A percentile compares a stretch with the other conserved stretches of the same genome.
Evolutionary conservation across 2,888 invertebrate genomes (phyloP).

Genomic region (Thalpophila matura): DNA sequence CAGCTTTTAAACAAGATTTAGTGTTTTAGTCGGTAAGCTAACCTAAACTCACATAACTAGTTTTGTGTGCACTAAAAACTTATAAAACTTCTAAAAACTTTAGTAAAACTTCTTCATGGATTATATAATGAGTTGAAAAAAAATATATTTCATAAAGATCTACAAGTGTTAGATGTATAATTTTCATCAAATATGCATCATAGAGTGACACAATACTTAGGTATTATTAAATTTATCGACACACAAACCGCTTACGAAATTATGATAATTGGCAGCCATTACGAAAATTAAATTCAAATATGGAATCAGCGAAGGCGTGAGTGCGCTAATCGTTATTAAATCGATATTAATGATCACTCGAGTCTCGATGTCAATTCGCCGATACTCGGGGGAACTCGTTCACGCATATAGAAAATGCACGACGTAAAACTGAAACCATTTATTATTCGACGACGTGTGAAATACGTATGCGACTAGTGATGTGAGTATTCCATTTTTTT

Average conservation of each 20-base stretch:
- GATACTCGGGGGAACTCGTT: constrained; percentile 53
- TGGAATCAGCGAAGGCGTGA: constrained; percentile 35
- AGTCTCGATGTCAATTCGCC: constrained; percentile 59
- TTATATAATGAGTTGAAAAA: too few species aligned
- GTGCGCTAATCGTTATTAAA: constrained; percentile 56
- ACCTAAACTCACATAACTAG: too few species aligned
- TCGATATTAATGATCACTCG: constrained; percentile 62
- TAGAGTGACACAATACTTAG: neutral
- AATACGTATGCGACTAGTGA: constrained; percentile 45
- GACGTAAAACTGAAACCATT: constrained; percentile 57
- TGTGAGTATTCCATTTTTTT: constrained; percentile 31
- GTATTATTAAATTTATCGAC: constrained; percentile 20
- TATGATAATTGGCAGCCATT: constrained; percentile 42
- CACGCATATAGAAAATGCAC: constrained; percentile 55
- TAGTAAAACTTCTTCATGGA: too few species aligned
- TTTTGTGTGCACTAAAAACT: too few species aligned
- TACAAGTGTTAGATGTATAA: neutral
- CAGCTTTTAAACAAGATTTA: too few species aligned
- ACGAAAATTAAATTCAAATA: constrained; percentile 50
- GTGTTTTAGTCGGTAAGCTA: too few species aligned
- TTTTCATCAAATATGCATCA: neutral
- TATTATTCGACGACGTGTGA: constrained; percentile 59
- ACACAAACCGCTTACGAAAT: constrained; percentile 20
- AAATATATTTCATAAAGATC: too few species aligned
- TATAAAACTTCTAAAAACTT: too few species aligned